Evolutionary conservation across 2,888 invertebrate genomes (phyloP).

Genomic region (Heliconius erato): DNA sequence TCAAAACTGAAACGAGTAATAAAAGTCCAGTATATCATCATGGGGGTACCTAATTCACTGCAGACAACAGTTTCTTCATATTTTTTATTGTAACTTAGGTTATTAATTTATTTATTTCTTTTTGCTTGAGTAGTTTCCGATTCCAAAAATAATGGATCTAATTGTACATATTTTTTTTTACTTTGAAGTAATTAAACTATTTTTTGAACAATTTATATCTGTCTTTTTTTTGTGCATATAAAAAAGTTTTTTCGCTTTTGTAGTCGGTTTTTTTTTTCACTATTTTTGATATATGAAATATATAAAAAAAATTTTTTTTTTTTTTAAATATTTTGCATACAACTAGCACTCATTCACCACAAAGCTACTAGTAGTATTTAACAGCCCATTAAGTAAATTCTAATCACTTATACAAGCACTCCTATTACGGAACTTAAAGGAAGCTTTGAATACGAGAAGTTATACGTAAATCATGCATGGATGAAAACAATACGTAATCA

Average conservation of each 20-base stretch:
- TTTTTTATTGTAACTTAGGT: neutral
- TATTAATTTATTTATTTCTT: too few species aligned
- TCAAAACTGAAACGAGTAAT: constrained; percentile 36
- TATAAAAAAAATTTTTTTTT: too few species aligned
- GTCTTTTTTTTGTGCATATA: too few species aligned
- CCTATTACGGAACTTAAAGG: neutral
- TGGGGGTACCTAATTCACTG: constrained; percentile 49
- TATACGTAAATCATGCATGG: constrained; percentile 55
- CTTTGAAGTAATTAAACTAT: too few species aligned
- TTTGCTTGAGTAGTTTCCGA: too few species aligned
- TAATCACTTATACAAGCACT: neutral
- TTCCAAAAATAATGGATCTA: too few species aligned
- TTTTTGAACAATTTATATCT: too few species aligned
- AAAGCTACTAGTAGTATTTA: neutral
- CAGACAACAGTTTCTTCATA: constrained; percentile 54
- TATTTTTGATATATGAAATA: too few species aligned
- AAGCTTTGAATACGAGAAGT: constrained; percentile 9
- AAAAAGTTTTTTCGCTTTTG: too few species aligned
- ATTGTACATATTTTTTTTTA: too few species aligned
- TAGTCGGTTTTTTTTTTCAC: too few species aligned
- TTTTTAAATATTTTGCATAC: too few species aligned
- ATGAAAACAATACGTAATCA: constrained; percentile 67
- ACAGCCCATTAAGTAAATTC: neutral
- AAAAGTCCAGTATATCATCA: constrained; percentile 22
- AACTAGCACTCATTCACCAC: neutral